Evolutionary conservation across 1,140 invertebrate species (phyloP).

Genomic region (Microplitis demolitor): DNA sequence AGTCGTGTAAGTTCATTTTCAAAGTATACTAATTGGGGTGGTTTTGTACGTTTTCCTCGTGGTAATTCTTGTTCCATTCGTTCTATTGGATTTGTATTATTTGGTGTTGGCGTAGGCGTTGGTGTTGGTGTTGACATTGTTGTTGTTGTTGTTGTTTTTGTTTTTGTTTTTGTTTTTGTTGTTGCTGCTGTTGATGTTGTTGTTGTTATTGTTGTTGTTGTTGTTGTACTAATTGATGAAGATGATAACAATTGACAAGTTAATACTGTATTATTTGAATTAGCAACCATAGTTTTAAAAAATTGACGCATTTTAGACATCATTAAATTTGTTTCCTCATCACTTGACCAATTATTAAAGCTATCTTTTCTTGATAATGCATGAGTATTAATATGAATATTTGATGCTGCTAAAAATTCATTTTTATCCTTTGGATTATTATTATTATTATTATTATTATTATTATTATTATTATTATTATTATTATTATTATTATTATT

Average conservation of each 20-base stretch:
- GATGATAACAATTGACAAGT: too few relatives aligned
- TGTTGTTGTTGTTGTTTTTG: too few relatives aligned
- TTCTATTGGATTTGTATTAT: slow-evolving; percentile 62
- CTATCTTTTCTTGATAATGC: slow-evolving; percentile 81
- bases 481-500: background rate
- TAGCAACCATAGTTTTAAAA: slow-evolving; percentile 84
- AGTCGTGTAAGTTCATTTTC: slow-evolving; percentile 86
- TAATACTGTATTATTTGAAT: slow-evolving; percentile 52
- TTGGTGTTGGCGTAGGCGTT: slow-evolving; percentile 36
- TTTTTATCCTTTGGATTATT: background rate
- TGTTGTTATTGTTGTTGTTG: too few relatives aligned
- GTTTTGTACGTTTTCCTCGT: slow-evolving; percentile 69
- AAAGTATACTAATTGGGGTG: slow-evolving; percentile 84
- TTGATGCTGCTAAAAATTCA: slow-evolving; percentile 34
- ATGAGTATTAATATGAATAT: slow-evolving; percentile 38
- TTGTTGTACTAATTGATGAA: too few relatives aligned
- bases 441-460: too few relatives aligned
- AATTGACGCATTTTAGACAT: slow-evolving; percentile 93
- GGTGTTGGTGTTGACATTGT: slow-evolving; percentile 49
- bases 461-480: too few relatives aligned
- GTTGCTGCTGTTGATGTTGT: too few relatives aligned
- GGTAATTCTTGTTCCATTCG: slow-evolving; percentile 52
- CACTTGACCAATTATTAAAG: slow-evolving; percentile 91
- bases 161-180: too few relatives aligned
- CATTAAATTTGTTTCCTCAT: slow-evolving; percentile 92